Conservation (phyloP, 2,888 invertebrate genomes). For the Sturmia bella region DNA sequence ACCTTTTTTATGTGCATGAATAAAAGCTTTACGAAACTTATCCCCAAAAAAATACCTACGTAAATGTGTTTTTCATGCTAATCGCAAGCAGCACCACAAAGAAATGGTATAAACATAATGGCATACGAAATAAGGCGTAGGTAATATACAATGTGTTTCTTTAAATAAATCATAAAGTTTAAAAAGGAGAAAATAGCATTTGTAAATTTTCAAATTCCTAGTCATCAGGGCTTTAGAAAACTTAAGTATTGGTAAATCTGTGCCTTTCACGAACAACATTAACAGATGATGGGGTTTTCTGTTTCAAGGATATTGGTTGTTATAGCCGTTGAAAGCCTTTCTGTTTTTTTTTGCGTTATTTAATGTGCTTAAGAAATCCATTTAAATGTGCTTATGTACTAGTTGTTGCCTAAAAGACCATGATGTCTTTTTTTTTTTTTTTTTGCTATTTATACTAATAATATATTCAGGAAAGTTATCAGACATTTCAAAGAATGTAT, state of each 20-base stretch:
- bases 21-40: too few relatives aligned
- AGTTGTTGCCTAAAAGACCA: slow-evolving; percentile 24
- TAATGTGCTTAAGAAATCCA: background rate
- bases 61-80: slow-evolving; percentile 73
- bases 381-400: background rate
- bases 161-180: slow-evolving; percentile 16
- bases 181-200: slow-evolving; percentile 18
- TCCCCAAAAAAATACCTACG: too few relatives aligned
- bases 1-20: too few relatives aligned
- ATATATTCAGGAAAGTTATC: too few relatives aligned
- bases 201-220: slow-evolving; percentile 14
- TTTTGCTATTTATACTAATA: too few relatives aligned
- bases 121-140: slow-evolving; percentile 42
- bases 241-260: background rate
- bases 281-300: background rate
- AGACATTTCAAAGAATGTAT: too few relatives aligned
- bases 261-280: background rate
- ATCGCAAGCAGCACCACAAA: slow-evolving; percentile 48
- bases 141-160: slow-evolving; percentile 7
- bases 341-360: background rate
- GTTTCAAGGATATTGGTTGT: background rate
- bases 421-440: slow-evolving; percentile 19
- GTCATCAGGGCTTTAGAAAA: slow-evolving; percentile 22
- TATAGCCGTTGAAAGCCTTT: background rate
- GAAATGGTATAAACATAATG: slow-evolving; percentile 8